Percentiles rank a stretch among this genome's conserved stretches.
These are phyloP conservation scores for Marronus borbonicus DNA, from an alignment of 2,888 invertebrate genomes.

Conservation along the genomic window DNA sequence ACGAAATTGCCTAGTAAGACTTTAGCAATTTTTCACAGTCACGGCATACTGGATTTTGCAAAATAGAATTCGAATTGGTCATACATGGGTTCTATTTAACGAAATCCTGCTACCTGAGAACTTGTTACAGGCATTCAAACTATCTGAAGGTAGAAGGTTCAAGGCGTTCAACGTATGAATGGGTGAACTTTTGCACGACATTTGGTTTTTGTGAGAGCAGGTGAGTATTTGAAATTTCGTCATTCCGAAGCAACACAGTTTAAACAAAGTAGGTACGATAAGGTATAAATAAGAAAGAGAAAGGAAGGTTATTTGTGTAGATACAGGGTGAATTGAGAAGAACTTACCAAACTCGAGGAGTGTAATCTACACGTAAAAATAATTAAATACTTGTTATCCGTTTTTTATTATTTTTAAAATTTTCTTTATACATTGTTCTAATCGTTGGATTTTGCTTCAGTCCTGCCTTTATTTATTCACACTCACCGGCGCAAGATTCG, in stretches of 20 bases:
- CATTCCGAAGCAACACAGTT: constrained; percentile 11
- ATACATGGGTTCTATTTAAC: constrained; percentile 55
- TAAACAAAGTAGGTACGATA: neutral
- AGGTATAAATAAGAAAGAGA: constrained; percentile 2
- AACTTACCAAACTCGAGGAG: too few relatives aligned
- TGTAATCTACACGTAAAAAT: too few relatives aligned
- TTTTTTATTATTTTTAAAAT: too few relatives aligned
- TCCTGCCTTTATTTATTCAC: too few relatives aligned
- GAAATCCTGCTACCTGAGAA: constrained; percentile 73
- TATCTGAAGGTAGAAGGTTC: constrained; percentile 65
- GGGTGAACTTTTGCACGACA: constrained; percentile 51
- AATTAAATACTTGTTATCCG: too few relatives aligned
- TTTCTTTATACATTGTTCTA: too few relatives aligned
- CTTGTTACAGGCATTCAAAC: constrained; percentile 76
- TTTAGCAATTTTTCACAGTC: constrained; percentile 26
- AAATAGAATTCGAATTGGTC: constrained; percentile 52
- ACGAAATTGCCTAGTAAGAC: neutral
- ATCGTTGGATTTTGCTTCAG: too few relatives aligned
- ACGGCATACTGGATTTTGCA: constrained; percentile 51
- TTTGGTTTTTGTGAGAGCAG: constrained; percentile 33
- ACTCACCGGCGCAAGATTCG: too few relatives aligned
- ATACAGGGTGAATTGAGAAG: too few relatives aligned
- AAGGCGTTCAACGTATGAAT: constrained; percentile 58
- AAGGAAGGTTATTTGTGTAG: neutral
- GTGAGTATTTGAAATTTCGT: constrained; percentile 53